Base-by-base conservation (phyloP, 2,888 invertebrate species). In the Chesias legatella region DNA sequence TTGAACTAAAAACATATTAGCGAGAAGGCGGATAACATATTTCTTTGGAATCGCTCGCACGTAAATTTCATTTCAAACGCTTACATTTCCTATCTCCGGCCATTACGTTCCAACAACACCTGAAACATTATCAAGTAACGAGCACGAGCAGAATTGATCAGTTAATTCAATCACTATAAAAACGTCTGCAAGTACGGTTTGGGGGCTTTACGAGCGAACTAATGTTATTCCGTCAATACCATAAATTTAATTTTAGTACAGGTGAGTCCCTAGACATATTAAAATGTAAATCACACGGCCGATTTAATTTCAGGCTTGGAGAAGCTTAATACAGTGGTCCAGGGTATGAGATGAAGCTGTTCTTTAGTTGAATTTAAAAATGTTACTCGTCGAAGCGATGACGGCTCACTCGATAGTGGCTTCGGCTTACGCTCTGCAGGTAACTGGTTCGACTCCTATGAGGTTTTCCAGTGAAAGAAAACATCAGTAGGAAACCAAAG, bases 281-380 rank as follows among this genome's bases (percentile, higher is more conserved):
- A 84, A 85, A 84, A 85, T 83, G 84, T 84, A 84, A 85, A 84
- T 85, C 80, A 83, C 79, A 82, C 70, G 79, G 75, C 73, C 79
- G 72, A 81, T 84, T 85, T 84, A 82, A 84, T 85, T 85, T 83
- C 83, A 83, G 77, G 84, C 76, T 79, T 75, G 73, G 77, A 71
- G 74, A 71, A 77, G 67, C 78, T 78, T 75, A 73, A 73, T 68
- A 63, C 58, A 40, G 30, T 51, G 45, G 51, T 47, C 9, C 43
- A 60, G 59, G 55, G 41, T 35, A 49, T 7, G 34, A 47, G 63
- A 40, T 46, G 38, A n/a, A 51, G 67, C 68, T 64, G n/a, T 17
- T 27, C 7, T 28, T 13, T 35, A n/a, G n/a, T n/a, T n/a, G n/a
- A n/a, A n/a, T n/a, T n/a, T n/a, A n/a, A n/a, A n/a, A n/a, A n/a